Conservation (phyloP, 1,140 invertebrate species). For the Zaprionus nigranus region DNA sequence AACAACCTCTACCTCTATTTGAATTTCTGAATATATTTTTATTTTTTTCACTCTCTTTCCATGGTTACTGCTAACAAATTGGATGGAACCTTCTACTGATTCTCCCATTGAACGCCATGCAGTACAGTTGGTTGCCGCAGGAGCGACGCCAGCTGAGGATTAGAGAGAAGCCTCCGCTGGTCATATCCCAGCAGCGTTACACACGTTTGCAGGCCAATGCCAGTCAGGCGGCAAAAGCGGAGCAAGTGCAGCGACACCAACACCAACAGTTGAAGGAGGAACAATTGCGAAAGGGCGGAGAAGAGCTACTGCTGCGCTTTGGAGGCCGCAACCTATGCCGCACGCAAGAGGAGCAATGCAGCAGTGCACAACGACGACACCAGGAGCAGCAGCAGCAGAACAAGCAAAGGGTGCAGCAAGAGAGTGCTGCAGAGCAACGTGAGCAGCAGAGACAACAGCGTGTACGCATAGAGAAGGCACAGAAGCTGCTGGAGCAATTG, state of each 20-base stretch:
- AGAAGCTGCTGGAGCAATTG: conserved; percentile 69
- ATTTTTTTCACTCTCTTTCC: neutral
- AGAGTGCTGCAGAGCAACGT: conserved; percentile 22
- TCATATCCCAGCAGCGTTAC: conserved; percentile 57
- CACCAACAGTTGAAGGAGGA: conserved; percentile 46
- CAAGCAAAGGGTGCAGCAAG: conserved; percentile 40
- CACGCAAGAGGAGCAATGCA: conserved; percentile 52
- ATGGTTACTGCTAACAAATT: conserved; percentile 28
- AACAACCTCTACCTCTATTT: neutral
- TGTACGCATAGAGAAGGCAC: conserved; percentile 66
- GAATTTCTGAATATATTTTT: too few relatives aligned
- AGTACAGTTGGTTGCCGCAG: conserved; percentile 70
- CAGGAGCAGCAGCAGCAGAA: conserved; percentile 26
- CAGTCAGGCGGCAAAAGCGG: conserved; percentile 35
- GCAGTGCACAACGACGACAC: conserved; percentile 32
- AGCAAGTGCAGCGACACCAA: conserved; percentile 35
- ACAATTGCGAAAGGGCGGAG: conserved; percentile 57
- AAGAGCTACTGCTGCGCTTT: conserved; percentile 59
- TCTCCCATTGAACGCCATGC: conserved; percentile 33
- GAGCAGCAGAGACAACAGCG: conserved; percentile 44
- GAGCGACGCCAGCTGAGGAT: conserved; percentile 51
- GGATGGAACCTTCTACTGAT: neutral
- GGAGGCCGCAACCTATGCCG: conserved; percentile 54
- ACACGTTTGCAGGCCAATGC: conserved; percentile 53
- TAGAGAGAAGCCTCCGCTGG: conserved; percentile 57